Evolutionary conservation across 2,113 vertebrate genomes (phyloP).

Genomic region (Phylloscopus trochiloides): DNA sequence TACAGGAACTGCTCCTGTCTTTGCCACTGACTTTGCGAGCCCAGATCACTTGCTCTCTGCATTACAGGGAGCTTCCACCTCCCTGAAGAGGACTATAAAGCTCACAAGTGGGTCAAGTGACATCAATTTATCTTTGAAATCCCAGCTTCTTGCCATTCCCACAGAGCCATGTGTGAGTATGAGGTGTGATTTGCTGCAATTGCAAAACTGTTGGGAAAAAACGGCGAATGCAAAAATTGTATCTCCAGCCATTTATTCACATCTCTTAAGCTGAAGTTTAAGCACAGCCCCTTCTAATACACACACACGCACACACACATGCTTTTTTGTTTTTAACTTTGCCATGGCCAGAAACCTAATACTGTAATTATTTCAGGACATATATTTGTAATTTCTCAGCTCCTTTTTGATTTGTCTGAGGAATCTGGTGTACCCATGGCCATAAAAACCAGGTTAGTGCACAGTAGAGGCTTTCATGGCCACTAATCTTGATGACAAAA

Average conservation of each 20-base stretch:
- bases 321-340: background rate
- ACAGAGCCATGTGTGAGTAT: background rate
- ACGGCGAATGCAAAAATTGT: background rate
- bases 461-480: constrained; percentile 67
- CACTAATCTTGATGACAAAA: constrained; percentile 69
- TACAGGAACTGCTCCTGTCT: background rate
- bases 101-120: background rate
- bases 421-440: background rate
- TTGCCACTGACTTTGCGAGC: background rate
- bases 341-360: background rate
- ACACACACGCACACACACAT: background rate
- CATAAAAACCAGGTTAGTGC: constrained; percentile 43
- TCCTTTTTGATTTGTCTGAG: background rate
- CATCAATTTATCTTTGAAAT: background rate
- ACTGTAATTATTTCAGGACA: background rate
- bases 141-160: background rate
- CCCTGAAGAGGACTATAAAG: background rate
- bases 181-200: background rate
- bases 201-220: background rate
- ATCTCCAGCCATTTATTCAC: background rate
- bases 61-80: background rate
- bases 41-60: background rate
- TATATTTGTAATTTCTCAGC: background rate
- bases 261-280: background rate
- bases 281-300: background rate